Base-by-base conservation (phyloP, 2,113 vertebrate genomes). In the Triplophysa tibetana region DNA sequence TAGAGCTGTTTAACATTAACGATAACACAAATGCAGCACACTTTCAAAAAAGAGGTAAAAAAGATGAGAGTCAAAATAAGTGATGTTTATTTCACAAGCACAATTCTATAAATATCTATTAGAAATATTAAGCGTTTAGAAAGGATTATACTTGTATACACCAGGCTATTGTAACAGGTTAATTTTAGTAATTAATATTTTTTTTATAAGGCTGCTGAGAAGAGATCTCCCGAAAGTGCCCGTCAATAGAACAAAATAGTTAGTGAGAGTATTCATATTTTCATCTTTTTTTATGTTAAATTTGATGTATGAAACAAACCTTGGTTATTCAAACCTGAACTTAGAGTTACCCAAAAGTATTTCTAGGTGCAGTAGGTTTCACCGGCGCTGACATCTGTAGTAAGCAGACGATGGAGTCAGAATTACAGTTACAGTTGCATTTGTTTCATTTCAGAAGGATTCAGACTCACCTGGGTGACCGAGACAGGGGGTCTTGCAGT, bases 301-400 rank as follows among this genome's bases (percentile, higher is more conserved):
- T 21, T n/a, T 21, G 7, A 23, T 23, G 7, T 41, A 17, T 50
- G 23, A 78, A 79, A 58, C 9, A 16, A 6, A 78, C 70, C 81
- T 75, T 3, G 19, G 13, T 8, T n/a, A 21, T 38, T 14, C 0
- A 12, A 48, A 14, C 3, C 12, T 8, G 33, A 26, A 43, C 17
- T 65, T 38, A 54, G 4, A 33, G 75, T 76, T 43, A 80, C 38
- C 60, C 79, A n/a, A 63, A 19, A 56, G 70, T 19, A 1, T 78
- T 52, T 48, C 56, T 43, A 48, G 70, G 33, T 6, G 63, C 33
- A 52, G 65, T 9, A 26, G 83, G 70, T 60, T n/a, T 81, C 38
- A 62, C 48, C 38, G 75, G 68, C 66, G 38, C 23, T 75, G 52
- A 38, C 43, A 79, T 77, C 61, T 77, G 69, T 21, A 38, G 69